A percentile compares a stretch with the other conserved stretches of the same genome.
These are phyloP conservation scores for Nyctalus aviator DNA, from an alignment of 2,797 vertebrate species.

Conservation along the genomic window DNA sequence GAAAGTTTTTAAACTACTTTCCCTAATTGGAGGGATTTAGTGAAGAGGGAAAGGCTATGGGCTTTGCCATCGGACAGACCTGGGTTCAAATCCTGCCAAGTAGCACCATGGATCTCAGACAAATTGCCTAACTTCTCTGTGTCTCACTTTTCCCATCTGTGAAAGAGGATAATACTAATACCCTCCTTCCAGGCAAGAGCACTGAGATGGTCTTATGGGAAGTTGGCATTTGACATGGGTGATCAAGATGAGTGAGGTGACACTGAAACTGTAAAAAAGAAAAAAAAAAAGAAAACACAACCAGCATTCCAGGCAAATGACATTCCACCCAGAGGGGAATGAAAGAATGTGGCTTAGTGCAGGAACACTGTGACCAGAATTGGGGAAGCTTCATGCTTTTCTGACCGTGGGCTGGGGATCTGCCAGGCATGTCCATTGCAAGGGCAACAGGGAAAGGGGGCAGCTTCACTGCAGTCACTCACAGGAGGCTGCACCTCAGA, in stretches of 20 bases:
- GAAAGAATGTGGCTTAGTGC: background rate
- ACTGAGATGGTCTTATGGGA: background rate
- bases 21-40: background rate
- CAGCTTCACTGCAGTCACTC: background rate
- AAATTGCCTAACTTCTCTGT: background rate
- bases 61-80: background rate
- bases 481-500: background rate
- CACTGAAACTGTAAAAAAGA: background rate
- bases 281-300: too few relatives aligned
- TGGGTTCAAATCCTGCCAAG: background rate
- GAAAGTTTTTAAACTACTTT: background rate
- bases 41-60: background rate
- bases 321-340: background rate
- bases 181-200: background rate
- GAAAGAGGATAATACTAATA: background rate
- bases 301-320: background rate
- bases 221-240: background rate
- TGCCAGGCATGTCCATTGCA: accelerated
- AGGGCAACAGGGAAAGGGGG: background rate
- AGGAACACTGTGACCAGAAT: background rate
- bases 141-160: background rate
- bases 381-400: accelerated
- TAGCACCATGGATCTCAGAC: background rate
- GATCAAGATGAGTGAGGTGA: background rate
- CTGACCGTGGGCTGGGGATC: background rate